Evolutionary conservation across 2,797 vertebrate genomes (phyloP), one percentile per base, ranked within the genome.

Genomic region (Morelia viridis): DNA sequence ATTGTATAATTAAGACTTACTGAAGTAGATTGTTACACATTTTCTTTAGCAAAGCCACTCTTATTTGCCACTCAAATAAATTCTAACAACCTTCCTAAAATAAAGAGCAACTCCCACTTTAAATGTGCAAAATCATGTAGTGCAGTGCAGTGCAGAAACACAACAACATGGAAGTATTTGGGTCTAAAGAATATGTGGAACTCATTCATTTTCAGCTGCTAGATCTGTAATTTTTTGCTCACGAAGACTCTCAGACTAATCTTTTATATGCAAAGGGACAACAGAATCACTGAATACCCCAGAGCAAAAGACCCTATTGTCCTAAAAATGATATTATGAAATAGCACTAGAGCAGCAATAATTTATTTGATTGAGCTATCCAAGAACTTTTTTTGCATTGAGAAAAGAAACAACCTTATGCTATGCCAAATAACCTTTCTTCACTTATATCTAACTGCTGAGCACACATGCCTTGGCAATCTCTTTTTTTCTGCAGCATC

Each of bases 51-150:
- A 68, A 83, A 86, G 13, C 31, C n/a, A 87, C 31, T 85, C 46
- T 94, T 88, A 46, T 57, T 87, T 95, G 62, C 85, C 60, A 93
- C 61, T 85, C 12, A 31, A 71, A 17, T 56, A 88, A 92, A 24
- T 0, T 8, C 50, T 3, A 24, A 84, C 76, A 91, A 65, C 35
- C 85, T 50, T 86, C 6, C 58, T 89, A 80, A 31, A 31, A 2
- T 10, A 62, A 12, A 46, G 46, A 60, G 15, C 13, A 87, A 1
- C 13, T 19, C 22, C 58, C 28, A 10, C 3, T 7, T 58, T 15
- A 41, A 86, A 57, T 22, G 31, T 68, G 46, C 0, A 8, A 53
- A 26, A 87, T 19, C 4, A 3, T 11, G 2, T n/a, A 46, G 76
- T 22, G 13, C 89, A 12, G 12, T 19, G 3, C 41, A 50, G 76